Conservation (phyloP, 2,113 vertebrate genomes). For the Lethenteron reissneri region DNA sequence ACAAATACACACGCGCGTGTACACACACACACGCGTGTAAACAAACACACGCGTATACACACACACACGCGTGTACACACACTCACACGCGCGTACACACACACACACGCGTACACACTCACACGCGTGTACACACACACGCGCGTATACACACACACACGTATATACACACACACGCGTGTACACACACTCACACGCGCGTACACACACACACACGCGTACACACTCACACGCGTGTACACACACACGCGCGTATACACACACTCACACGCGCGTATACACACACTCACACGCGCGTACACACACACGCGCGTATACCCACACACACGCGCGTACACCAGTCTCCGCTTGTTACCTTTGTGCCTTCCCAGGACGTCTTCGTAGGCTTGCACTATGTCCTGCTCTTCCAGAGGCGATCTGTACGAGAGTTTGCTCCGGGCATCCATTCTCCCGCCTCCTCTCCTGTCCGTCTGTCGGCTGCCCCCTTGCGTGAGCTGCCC, state of each 20-base stretch:
- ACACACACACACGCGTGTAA: neutral
- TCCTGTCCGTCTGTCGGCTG: too few species aligned
- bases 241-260: neutral
- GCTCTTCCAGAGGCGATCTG: neutral
- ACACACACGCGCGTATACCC: neutral
- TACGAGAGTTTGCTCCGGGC: too few species aligned
- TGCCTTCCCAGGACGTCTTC: conserved; percentile 1
- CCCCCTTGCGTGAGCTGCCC: too few species aligned
- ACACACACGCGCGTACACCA: neutral
- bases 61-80: neutral
- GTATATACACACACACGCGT: neutral
- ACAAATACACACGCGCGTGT: neutral
- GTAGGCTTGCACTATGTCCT: neutral
- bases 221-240: neutral
- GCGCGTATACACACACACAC: neutral
- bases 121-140: neutral
- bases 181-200: too few species aligned
- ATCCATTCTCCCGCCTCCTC: too few species aligned
- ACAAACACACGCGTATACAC: neutral
- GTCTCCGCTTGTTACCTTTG: neutral
- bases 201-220: neutral
- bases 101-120: neutral
- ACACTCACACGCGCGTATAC: neutral
- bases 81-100: neutral
- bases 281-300: neutral